Evolutionary conservation across 2,113 vertebrate genomes (phyloP), one percentile per base, ranked within the genome.

Genomic region (Python bivittatus): DNA sequence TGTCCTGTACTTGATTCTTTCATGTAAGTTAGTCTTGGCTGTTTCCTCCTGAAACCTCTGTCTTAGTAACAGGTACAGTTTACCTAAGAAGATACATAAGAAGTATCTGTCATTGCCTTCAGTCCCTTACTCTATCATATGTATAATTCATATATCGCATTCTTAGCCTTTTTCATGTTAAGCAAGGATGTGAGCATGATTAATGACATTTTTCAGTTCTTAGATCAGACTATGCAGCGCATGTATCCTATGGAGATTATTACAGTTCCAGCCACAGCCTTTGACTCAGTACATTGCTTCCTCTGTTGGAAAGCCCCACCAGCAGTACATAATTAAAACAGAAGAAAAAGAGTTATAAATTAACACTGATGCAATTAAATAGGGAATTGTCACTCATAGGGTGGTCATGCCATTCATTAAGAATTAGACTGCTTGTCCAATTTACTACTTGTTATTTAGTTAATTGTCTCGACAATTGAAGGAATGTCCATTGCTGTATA

Each of bases 371-470:
- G 61, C 94, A 96, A 97, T 96, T 96, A 96, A 95, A 94, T 61
- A 86, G 91, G 92, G 94, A 96, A 96, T 93, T 88, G 54, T 93
- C 86, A n/a, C 94, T 94, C 96, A 93, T 95, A 93, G 95, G 95
- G 95, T 97, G 94, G 90, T 58, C 93, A 83, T 89, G 85, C 89
- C 94, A 94, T 95, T 95, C 92, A 94, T 94, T 96, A 97, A 97
- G 95, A 96, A 95, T 94, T 97, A 97, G 94, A 79, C 90, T 96
- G 91, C 91, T 96, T 96, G 93, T 93, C 95, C 96, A 95, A 97
- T 97, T 93, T 96, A 60, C 93, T 94, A 96, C 92, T 90, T 95
- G 83, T 91, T 88, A 92, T 79, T 68, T 89, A 94, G 94, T 93
- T 94, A 96, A 95, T 96, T 95, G 96, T 93, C 88, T 89, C 53